These are phyloP conservation scores for Myathropa florea DNA, from an alignment of 2,888 invertebrate genomes.

Conservation along the genomic window DNA sequence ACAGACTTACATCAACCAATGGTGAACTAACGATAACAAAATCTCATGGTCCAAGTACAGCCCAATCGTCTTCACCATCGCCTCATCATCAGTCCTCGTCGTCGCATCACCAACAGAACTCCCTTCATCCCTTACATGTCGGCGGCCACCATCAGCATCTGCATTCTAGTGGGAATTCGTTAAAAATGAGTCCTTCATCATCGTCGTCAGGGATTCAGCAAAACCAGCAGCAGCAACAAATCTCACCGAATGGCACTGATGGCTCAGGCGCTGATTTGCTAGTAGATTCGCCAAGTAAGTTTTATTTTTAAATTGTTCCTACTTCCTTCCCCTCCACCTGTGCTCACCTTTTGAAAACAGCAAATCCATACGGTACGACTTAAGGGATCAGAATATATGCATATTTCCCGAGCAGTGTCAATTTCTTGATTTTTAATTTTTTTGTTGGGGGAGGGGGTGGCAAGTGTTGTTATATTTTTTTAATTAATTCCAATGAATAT, in stretches of 20 bases:
- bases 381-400: not conserved
- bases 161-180: slow-evolving; percentile 80
- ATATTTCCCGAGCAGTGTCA: not conserved
- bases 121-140: slow-evolving; percentile 65
- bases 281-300: slow-evolving; percentile 93
- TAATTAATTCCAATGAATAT: not conserved
- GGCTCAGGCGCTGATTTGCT: slow-evolving; percentile 85
- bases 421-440: not conserved
- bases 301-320: slow-evolving; percentile 60
- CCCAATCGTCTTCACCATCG: slow-evolving; percentile 76
- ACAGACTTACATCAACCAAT: slow-evolving; percentile 88
- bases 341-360: not conserved
- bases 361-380: not conserved
- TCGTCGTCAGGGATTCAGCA: slow-evolving; percentile 76
- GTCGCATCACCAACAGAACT: slow-evolving; percentile 60
- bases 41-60: slow-evolving; percentile 83
- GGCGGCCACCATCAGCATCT: slow-evolving; percentile 77
- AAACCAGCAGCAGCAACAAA: slow-evolving; percentile 81
- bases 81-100: slow-evolving; percentile 72
- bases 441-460: not conserved
- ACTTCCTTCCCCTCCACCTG: slow-evolving; percentile 46
- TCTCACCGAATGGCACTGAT: slow-evolving; percentile 85
- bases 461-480: not conserved
- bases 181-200: slow-evolving; percentile 85
- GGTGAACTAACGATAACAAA: slow-evolving; percentile 92